These are phyloP conservation scores for Zaprionus gabonicus DNA, from an alignment of 1,140 invertebrate species.

Conservation along the genomic window DNA sequence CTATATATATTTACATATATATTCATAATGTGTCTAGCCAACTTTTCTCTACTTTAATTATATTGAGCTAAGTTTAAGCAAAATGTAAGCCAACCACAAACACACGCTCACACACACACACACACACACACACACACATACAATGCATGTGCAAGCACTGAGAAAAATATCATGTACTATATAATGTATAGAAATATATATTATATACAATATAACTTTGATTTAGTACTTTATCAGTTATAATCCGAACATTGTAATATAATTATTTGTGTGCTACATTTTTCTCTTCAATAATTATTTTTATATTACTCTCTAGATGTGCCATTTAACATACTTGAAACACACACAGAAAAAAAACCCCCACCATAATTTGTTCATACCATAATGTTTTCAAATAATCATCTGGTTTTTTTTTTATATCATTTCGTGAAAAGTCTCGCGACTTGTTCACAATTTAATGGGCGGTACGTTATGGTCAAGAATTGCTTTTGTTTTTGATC, in stretches of 20 bases:
- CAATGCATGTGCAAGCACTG: conserved; percentile 65
- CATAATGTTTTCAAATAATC: conserved; percentile 44
- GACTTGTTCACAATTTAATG: conserved; percentile 34
- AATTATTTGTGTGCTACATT: conserved; percentile 45
- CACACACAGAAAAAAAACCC: conserved; percentile 38
- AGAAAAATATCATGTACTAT: conserved; percentile 49
- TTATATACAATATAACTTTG: conserved; percentile 45
- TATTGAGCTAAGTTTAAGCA: conserved; percentile 52
- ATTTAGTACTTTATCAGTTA: conserved; percentile 58
- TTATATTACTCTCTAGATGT: conserved; percentile 17
- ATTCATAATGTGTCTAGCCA: conserved; percentile 36
- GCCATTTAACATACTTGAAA: conserved; percentile 8
- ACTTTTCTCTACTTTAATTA: conserved; percentile 20
- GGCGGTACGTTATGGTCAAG: conserved; percentile 50
- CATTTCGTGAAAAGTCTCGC: conserved; percentile 20
- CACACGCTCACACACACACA: conserved; percentile 23
- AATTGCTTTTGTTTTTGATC: conserved; percentile 30
- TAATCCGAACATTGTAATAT: conserved; percentile 59
- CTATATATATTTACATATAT: conserved; percentile 37
- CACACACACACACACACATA: conserved; percentile 29
- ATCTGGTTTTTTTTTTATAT: conserved; percentile 50
- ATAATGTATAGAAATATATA: conserved; percentile 45
- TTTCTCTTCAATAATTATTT: conserved; percentile 10
- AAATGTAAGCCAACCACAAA: conserved; percentile 50
- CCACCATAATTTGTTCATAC: conserved; percentile 15